These are phyloP conservation scores for Xenops minutus DNA, from an alignment of 2,797 vertebrate species.

Conservation along the genomic window DNA sequence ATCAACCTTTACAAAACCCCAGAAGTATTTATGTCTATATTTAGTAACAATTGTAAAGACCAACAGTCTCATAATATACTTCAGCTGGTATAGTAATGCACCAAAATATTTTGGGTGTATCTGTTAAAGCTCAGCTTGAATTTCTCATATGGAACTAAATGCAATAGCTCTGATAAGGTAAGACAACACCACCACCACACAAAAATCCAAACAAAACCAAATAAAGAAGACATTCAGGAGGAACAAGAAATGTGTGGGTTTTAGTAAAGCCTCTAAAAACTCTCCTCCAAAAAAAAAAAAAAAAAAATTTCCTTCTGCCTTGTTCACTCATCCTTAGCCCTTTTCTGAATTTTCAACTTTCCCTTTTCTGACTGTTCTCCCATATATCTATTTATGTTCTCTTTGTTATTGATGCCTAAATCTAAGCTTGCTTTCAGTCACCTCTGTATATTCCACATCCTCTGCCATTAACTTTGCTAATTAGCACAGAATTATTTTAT, in stretches of 20 bases:
- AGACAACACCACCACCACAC: neutral
- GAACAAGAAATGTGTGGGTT: neutral
- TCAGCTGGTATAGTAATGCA: neutral
- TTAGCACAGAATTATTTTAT: neutral
- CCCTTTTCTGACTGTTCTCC: neutral
- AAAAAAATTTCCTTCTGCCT: no score
- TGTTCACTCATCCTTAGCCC: neutral
- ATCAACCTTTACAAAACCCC: neutral
- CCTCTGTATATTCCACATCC: neutral
- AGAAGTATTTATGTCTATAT: neutral
- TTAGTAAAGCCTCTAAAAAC: neutral
- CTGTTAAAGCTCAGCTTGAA: neutral
- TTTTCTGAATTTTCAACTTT: neutral
- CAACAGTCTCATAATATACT: neutral
- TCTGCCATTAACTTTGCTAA: neutral
- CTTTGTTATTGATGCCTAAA: neutral
- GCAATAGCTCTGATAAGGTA: neutral
- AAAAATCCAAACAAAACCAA: neutral
- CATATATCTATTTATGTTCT: neutral
- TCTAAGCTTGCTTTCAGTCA: neutral
- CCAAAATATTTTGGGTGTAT: neutral
- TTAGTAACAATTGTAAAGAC: neutral
- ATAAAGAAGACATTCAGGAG: neutral
- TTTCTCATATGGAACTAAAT: neutral
- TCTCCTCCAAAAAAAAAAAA: neutral